A percentile compares a stretch with the other conserved stretches of the same genome.
Evolutionary conservation across 2,797 vertebrate genomes (phyloP).

Genomic region (Rhynchonycteris naso): DNA sequence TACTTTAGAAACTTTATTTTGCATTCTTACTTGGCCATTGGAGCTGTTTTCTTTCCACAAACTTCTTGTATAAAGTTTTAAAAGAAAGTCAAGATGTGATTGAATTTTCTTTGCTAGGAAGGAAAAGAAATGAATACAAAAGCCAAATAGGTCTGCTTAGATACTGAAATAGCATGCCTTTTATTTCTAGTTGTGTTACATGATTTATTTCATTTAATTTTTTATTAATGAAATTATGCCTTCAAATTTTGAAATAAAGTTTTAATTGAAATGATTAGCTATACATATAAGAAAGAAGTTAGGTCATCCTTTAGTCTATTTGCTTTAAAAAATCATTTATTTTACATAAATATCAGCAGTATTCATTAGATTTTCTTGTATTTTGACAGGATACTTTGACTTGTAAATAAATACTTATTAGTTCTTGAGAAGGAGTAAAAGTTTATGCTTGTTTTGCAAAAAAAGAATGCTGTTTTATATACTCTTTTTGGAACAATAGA

Average conservation of each 20-base stretch:
- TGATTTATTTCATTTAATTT: slow-evolving; percentile 38
- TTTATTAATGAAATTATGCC: slow-evolving; percentile 31
- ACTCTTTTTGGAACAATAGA: background rate
- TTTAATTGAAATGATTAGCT: background rate
- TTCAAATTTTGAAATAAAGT: slow-evolving; percentile 17
- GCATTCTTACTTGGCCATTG: background rate
- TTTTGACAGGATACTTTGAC: background rate
- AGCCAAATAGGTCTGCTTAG: background rate
- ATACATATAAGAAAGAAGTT: background rate
- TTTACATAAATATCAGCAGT: slow-evolving; percentile 12
- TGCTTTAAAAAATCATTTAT: background rate
- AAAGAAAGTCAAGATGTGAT: background rate
- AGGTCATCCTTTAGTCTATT: background rate
- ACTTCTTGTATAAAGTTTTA: background rate
- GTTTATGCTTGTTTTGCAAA: background rate
- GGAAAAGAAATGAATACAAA: background rate
- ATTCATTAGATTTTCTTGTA: slow-evolving; percentile 9
- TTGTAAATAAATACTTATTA: background rate
- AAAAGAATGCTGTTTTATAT: background rate
- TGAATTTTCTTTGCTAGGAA: slow-evolving; percentile 24
- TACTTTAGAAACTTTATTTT: slow-evolving; percentile 48
- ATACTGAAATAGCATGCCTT: background rate
- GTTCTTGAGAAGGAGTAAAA: background rate
- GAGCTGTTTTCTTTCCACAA: background rate
- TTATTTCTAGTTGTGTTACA: slow-evolving; percentile 20